Evolutionary conservation across 2,888 invertebrate species (phyloP), one percentile per base, ranked within the genome.

Genomic region (Hirtodrosophila confusa): DNA sequence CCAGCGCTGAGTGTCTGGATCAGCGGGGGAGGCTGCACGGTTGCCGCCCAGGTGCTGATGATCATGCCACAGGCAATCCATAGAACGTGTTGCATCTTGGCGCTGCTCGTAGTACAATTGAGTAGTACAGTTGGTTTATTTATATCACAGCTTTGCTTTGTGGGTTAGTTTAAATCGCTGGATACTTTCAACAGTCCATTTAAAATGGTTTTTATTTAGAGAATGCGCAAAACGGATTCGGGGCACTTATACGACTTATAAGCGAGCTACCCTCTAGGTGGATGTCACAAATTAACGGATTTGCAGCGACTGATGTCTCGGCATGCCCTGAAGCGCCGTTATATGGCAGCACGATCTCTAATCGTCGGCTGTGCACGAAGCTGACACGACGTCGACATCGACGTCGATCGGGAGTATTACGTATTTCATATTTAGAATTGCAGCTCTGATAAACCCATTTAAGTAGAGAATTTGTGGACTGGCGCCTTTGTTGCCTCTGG

Each of bases 1-100:
- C 71, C 74, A 9, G 77, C 66, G 43, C 85, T 79, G 3, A 84
- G 71, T 0, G 89, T 87, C 33, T 79, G 80, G 36, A 89, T 86
- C 12, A 71, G 3, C 1, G 88, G 83, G n/a, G 88, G 84, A 1
- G 90, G 89, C 8, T 78, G 69, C 4, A 78, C 62, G 6, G 87
- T 75, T 45, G 85, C 82, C 17, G 75, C 63, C 75, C 69, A 69
- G 39, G 65, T 47, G 27, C 57, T 31, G 4, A 67, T 27, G 31
- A 31, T 8, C 31, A 74, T 37, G 54, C 48, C 58, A 39, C 48
- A 43, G 35, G 56, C 23, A 12, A 75, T 11, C 2, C 68, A 27
- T 4, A 62, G 35, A 35, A 64, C 11, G 40, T 53, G 31, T 56
- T 71, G 67, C 83, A 83, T 70, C 11, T 64, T 64, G 5, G 6